Percentiles rank a stretch among this genome's conserved stretches.
Evolutionary conservation across 2,113 vertebrate species (phyloP).

Genomic region (Lampris incognitus): DNA sequence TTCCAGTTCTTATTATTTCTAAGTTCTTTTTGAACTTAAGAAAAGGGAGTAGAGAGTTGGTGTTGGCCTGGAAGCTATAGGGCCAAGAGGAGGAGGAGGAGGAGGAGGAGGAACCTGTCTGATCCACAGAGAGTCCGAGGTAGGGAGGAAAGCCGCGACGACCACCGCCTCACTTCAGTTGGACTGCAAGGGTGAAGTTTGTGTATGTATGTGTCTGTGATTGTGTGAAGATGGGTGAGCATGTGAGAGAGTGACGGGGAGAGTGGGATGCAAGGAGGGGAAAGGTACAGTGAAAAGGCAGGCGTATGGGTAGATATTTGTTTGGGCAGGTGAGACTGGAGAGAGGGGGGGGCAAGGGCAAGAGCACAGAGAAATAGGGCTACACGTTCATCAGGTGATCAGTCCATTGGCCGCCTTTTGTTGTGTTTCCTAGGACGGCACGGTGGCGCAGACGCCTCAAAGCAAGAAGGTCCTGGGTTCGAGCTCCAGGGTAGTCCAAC

Average conservation of each 20-base stretch:
- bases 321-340: slow-evolving; percentile 42
- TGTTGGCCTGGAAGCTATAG: slow-evolving; percentile 86
- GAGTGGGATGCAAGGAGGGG: slow-evolving; percentile 13
- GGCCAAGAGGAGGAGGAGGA: slow-evolving; percentile 53
- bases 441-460: no score
- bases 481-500: no score
- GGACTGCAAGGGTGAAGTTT: slow-evolving; percentile 72
- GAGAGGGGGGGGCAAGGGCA: slow-evolving; percentile 12
- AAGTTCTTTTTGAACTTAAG: slow-evolving; percentile 84
- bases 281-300: neutral
- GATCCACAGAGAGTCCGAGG: slow-evolving; percentile 89
- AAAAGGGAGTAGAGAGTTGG: slow-evolving; percentile 94
- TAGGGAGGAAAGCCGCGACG: slow-evolving; percentile 83
- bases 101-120: slow-evolving; percentile 83
- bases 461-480: no score
- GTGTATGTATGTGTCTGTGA: no score
- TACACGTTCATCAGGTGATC: slow-evolving; percentile 76
- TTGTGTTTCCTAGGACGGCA: slow-evolving; percentile 91
- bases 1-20: no score
- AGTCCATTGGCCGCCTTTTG: slow-evolving; percentile 99
- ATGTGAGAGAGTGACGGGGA: slow-evolving; percentile 36
- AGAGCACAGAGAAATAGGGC: slow-evolving; percentile 48
- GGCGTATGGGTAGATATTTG: slow-evolving; percentile 44
- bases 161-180: slow-evolving; percentile 63
- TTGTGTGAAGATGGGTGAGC: slow-evolving; percentile 27